Percentiles rank a stretch among this genome's conserved stretches.
phyloP scores from a whole-genome alignment of 1,140 invertebrate species.

The Euborellia annulipes region DNA sequence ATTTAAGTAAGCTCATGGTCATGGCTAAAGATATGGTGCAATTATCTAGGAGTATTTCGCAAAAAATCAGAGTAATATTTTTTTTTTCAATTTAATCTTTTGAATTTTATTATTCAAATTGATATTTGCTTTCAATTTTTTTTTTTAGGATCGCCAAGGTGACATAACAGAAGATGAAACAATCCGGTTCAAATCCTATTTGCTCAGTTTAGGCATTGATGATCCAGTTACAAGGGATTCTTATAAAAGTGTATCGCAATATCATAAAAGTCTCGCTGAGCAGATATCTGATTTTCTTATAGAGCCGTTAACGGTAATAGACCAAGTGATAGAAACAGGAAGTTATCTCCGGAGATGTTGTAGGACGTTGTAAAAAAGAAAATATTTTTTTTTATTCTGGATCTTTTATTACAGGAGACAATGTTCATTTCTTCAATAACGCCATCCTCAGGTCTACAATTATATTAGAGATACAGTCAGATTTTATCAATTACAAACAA shows the following conservation, averaged over 20 bases:
- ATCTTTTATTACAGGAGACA: constrained; percentile 3
- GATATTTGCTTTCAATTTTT: constrained; percentile 10
- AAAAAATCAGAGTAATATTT: constrained; percentile 62
- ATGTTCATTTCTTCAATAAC: no score
- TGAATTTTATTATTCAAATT: constrained; percentile 2
- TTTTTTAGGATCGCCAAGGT: constrained; percentile 72
- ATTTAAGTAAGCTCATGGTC: constrained; percentile 83
- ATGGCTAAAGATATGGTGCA: constrained; percentile 96
- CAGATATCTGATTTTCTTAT: constrained; percentile 72
- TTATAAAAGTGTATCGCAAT: constrained; percentile 73
- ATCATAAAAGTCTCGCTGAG: constrained; percentile 71
- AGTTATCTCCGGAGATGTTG: no score
- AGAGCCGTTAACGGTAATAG: constrained; percentile 57
- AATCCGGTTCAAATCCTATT: constrained; percentile 84
- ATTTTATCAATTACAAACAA: no score
- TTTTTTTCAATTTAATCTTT: background rate
- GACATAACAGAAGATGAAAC: constrained; percentile 97
- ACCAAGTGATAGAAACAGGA: no score
- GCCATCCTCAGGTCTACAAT: no score
- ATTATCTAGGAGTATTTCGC: constrained; percentile 81
- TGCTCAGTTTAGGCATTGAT: constrained; percentile 91
- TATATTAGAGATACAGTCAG: no score
- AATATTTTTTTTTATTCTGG: background rate
- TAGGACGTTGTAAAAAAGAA: no score
- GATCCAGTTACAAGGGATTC: constrained; percentile 89